A percentile compares a stretch with the other conserved stretches of the same genome.
Evolutionary conservation across 2,797 vertebrate genomes (phyloP).

Genomic region (Hafferia zeledoni): DNA sequence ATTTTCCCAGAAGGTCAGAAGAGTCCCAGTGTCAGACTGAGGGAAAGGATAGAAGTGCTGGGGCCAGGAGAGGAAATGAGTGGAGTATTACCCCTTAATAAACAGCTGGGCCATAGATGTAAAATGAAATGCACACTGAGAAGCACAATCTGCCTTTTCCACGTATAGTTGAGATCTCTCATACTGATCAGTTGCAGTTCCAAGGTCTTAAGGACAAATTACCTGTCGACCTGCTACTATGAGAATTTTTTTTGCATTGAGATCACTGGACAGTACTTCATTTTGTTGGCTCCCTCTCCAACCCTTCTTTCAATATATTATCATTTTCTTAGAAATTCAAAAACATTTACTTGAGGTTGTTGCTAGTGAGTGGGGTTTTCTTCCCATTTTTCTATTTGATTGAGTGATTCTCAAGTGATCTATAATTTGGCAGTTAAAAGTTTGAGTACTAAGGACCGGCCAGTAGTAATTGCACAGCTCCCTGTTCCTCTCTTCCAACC

Average conservation of each 20-base stretch:
- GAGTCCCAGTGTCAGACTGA: background rate
- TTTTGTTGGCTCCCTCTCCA: background rate
- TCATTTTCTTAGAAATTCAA: background rate
- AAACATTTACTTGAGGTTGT: background rate
- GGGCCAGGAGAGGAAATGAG: background rate
- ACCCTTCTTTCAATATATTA: background rate
- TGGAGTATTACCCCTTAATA: background rate
- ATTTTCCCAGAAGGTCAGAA: background rate
- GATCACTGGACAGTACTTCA: background rate
- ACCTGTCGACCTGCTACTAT: background rate
- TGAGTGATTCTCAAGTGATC: background rate
- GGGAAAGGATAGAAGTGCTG: background rate
- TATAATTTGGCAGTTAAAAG: slow-evolving; percentile 68
- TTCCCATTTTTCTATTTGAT: background rate
- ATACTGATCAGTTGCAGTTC: background rate
- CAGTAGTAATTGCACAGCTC: background rate
- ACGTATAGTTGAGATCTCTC: background rate
- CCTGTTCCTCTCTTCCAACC: background rate
- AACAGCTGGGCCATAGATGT: background rate
- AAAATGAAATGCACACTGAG: background rate
- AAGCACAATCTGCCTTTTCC: background rate
- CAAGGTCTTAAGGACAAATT: background rate
- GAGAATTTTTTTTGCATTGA: background rate
- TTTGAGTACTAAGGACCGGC: background rate
- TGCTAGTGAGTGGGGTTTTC: background rate